These are phyloP conservation scores for Oryctolagus cuniculus DNA, from an alignment of 2,113 vertebrate species.

Conservation along the genomic window DNA sequence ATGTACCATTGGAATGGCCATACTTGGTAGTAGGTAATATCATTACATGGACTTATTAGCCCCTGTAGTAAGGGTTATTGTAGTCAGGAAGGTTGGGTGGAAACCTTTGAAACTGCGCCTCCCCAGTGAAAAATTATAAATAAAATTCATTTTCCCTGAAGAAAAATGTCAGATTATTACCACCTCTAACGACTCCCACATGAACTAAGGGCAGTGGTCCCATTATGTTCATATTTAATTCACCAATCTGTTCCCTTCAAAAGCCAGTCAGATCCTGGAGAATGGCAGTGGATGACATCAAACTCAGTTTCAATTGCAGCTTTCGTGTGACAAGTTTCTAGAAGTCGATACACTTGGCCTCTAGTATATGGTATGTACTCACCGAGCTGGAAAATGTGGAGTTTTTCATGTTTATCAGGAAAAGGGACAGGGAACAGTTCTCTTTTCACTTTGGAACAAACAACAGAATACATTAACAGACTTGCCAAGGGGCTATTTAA, in stretches of 20 bases:
- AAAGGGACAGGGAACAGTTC: neutral
- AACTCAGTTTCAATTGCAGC: neutral
- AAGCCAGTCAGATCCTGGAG: neutral
- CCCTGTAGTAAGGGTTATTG: neutral
- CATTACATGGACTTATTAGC: neutral
- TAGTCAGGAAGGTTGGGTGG: neutral
- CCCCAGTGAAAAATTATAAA: conserved; percentile 11
- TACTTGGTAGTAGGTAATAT: neutral
- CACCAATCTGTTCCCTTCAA: neutral
- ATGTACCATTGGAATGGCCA: neutral
- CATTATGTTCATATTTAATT: neutral
- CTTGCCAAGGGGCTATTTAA: neutral
- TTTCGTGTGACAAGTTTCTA: neutral
- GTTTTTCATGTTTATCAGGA: neutral
- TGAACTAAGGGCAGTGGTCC: neutral
- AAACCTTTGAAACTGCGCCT: conserved; percentile 5
- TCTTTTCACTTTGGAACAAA: neutral
- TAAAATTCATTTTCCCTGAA: neutral
- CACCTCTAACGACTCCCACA: neutral
- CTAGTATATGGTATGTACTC: neutral
- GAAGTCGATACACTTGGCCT: neutral
- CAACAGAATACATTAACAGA: neutral
- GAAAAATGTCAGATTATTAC: neutral
- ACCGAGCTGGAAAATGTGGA: neutral
- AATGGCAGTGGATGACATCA: neutral